These are phyloP conservation scores for Bombylius discolor DNA, from an alignment of 2,888 invertebrate species.

Conservation along the genomic window DNA sequence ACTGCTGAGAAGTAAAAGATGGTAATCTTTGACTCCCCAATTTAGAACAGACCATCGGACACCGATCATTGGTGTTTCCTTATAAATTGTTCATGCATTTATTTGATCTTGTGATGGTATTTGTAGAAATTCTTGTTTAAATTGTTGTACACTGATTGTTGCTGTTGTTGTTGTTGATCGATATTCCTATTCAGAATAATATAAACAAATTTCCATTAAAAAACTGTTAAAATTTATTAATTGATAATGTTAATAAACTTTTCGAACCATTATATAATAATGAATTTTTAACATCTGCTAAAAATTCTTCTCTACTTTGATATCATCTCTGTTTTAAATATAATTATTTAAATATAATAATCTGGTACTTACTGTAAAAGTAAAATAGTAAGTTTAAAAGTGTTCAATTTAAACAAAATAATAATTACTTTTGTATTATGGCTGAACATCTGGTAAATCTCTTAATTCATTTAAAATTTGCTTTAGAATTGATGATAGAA, in stretches of 20 bases:
- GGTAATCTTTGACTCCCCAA: too few relatives aligned
- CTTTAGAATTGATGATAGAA: slow-evolving; percentile 81
- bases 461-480: slow-evolving; percentile 85
- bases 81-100: too few relatives aligned
- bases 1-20: too few relatives aligned
- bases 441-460: slow-evolving; percentile 80
- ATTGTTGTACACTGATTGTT: too few relatives aligned
- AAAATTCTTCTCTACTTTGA: slow-evolving; percentile 87
- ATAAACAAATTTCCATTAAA: not conserved
- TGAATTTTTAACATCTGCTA: slow-evolving; percentile 93
- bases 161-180: too few relatives aligned
- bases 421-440: slow-evolving; percentile 70
- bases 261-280: slow-evolving; percentile 80
- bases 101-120: too few relatives aligned
- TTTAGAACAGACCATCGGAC: too few relatives aligned
- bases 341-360: too few relatives aligned
- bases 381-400: not conserved
- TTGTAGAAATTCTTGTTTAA: too few relatives aligned
- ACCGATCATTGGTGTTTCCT: too few relatives aligned
- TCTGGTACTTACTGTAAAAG: slow-evolving; percentile 61
- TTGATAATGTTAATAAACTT: slow-evolving; percentile 67
- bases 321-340: slow-evolving; percentile 79
- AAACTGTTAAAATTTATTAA: not conserved
- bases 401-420: not conserved
- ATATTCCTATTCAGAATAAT: too few relatives aligned